A percentile compares a stretch with the other conserved stretches of the same genome.
Evolutionary conservation across 1,140 invertebrate species (phyloP).

Genomic region (Musca vetustissima): DNA sequence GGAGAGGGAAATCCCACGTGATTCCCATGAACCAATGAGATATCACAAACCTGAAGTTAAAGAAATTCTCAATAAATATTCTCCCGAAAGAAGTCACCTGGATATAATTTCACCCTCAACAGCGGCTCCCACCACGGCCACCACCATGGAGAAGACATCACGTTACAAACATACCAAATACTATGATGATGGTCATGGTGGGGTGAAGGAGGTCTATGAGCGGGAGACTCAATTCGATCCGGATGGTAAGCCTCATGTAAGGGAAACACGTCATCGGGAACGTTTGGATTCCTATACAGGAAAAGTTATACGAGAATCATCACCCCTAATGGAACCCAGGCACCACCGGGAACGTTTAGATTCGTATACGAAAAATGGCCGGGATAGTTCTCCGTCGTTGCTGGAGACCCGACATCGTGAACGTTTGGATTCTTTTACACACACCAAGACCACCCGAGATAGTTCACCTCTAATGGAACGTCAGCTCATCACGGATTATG

Average conservation of each 20-base stretch:
- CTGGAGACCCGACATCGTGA: constrained; percentile 57
- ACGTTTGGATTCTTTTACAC: constrained; percentile 56
- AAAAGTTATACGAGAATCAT: constrained; percentile 30
- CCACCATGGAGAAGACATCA: constrained; percentile 41
- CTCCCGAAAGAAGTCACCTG: constrained; percentile 35
- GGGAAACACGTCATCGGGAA: constrained; percentile 58
- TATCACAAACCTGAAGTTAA: constrained; percentile 33
- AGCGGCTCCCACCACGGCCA: not conserved
- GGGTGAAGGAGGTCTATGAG: constrained; percentile 59
- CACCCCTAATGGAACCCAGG: constrained; percentile 38
- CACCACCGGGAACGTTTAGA: constrained; percentile 3
- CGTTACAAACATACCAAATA: constrained; percentile 51
- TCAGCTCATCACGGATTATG: constrained; percentile 56
- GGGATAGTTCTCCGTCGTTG: not conserved
- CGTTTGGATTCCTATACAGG: constrained; percentile 55
- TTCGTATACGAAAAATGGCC: not conserved
- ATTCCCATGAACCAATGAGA: constrained; percentile 33
- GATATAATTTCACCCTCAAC: constrained; percentile 34
- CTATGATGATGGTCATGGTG: constrained; percentile 54
- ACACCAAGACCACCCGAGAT: not conserved
- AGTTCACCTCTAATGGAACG: constrained; percentile 40
- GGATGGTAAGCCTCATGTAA: constrained; percentile 60
- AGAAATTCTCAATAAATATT: constrained; percentile 38
- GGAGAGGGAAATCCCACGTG: constrained; percentile 27
- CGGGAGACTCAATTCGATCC: constrained; percentile 60